Percentiles rank a stretch among this genome's conserved stretches.
These are phyloP conservation scores for Magallana ariakensis DNA, from an alignment of 1,140 invertebrate species.

Conservation along the genomic window DNA sequence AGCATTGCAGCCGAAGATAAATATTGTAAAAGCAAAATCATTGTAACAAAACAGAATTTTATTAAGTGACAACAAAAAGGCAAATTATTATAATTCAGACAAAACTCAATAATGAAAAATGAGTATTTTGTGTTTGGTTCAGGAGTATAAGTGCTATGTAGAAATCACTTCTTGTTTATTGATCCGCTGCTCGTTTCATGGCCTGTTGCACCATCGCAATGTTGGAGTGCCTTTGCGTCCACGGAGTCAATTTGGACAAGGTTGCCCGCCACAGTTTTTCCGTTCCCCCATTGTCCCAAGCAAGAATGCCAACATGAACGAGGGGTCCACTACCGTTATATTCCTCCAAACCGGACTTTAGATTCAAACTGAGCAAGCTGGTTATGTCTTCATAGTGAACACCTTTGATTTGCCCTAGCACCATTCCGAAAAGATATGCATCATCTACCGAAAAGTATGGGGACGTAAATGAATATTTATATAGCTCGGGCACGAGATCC, in stretches of 20 bases:
- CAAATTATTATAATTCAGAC: no score
- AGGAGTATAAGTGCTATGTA: no score
- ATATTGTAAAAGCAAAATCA: no score
- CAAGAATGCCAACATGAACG: conserved; percentile 19
- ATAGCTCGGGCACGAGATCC: conserved; percentile 75
- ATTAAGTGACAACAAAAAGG: no score
- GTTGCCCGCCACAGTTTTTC: conserved; percentile 56
- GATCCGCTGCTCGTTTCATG: background rate
- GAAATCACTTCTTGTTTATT: background rate
- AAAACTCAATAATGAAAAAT: no score
- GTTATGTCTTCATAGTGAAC: conserved; percentile 55
- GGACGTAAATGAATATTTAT: conserved; percentile 66
- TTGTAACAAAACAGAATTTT: no score
- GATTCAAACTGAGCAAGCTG: conserved; percentile 55
- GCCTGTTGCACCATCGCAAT: conserved; percentile 15
- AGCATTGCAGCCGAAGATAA: no score
- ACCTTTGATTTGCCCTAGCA: conserved; percentile 48
- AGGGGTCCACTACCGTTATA: conserved; percentile 49
- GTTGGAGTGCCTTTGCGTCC: conserved; percentile 82
- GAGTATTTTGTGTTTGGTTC: no score
- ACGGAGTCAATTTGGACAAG: conserved; percentile 80
- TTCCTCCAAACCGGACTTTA: conserved; percentile 54
- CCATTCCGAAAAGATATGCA: conserved; percentile 77
- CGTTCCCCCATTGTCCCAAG: conserved; percentile 37
- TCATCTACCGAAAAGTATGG: conserved; percentile 78